Base-by-base conservation (phyloP, 1,140 invertebrate genomes). In the Diorhabda sublineata region DNA sequence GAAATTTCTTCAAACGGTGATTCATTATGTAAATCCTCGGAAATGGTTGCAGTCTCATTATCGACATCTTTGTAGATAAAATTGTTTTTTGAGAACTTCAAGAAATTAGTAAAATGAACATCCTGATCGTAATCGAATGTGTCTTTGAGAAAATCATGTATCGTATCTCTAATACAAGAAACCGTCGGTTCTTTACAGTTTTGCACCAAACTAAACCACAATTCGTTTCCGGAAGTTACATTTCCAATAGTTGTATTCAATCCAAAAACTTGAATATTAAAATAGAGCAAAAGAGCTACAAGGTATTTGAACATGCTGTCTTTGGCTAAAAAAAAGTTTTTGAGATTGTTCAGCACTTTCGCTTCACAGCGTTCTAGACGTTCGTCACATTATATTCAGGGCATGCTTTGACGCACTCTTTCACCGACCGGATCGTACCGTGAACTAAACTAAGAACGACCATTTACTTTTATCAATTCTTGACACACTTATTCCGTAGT, bases 91-190 rank as follows among this genome's bases (percentile, higher is more conserved):
- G 83, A 87, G 75, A 93, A 87, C 64, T 85, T 85, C n/a, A 92
- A 77, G 69, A 88, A 87, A 75, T 87, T 85, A n/a, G 87, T 87
- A 0, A 92, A 82, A 45, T 87, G 87, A 5, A 91, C 82, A 76
- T 92, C 91, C 70, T 85, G 85, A 57, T 82, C 82, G 45, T 85
- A 84, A 58, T 86, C 84, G 44, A 93, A 82, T 41, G 84, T 86
- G 8, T 84, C 82, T 67, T 91, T 87, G 58, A 93, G 76, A 76
- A 89, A 92, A 6, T 83, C 81, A 73, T 89, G 90, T 4, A 92
- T 87, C 74, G 90, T 91, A 71, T 89, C 91, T 74, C 91, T 89
- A 43, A 93, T 88, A 74, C 91, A 93, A 57, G 86, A 86, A 74
- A 91, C 85, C 57, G 87, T 86, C 41, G 89, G 86, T 67, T 84